These are phyloP conservation scores for Tursiops truncatus DNA, from an alignment of 2,113 vertebrate species.

Conservation along the genomic window DNA sequence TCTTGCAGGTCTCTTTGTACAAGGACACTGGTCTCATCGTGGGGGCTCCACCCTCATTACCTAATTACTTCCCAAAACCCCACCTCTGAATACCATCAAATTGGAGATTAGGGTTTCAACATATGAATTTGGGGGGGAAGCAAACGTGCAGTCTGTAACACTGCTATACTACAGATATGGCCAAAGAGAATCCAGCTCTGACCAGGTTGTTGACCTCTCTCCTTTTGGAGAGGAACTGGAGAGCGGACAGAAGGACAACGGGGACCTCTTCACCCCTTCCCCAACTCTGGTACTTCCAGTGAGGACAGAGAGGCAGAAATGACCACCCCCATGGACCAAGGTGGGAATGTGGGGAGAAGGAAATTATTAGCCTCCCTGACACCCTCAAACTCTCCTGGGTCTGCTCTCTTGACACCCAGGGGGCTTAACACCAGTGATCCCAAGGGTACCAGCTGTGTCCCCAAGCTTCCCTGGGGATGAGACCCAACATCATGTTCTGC, in stretches of 20 bases:
- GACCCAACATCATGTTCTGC: rapidly evolving
- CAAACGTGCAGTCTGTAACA: neutral
- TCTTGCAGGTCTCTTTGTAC: neutral
- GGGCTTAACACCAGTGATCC: no score
- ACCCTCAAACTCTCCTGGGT: neutral
- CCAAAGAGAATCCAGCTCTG: neutral
- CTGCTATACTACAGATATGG: no score
- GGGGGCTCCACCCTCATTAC: no score
- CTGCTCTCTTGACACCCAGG: neutral
- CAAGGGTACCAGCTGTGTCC: rapidly evolving
- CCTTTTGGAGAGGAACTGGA: no score
- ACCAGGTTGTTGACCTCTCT: neutral
- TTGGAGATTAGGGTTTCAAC: neutral
- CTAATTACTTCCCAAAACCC: neutral
- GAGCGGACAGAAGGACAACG: rapidly evolving
- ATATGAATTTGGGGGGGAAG: rapidly evolving
- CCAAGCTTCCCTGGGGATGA: neutral
- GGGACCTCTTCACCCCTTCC: rapidly evolving
- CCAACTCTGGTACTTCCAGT: no score
- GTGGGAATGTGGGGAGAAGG: no score
- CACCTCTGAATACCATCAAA: neutral
- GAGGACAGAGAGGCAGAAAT: neutral
- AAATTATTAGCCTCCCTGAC: neutral
- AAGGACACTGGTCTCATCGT: neutral
- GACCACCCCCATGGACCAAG: neutral